Base-by-base conservation (phyloP, 2,113 vertebrate genomes). In the Cheirogaleus medius region DNA sequence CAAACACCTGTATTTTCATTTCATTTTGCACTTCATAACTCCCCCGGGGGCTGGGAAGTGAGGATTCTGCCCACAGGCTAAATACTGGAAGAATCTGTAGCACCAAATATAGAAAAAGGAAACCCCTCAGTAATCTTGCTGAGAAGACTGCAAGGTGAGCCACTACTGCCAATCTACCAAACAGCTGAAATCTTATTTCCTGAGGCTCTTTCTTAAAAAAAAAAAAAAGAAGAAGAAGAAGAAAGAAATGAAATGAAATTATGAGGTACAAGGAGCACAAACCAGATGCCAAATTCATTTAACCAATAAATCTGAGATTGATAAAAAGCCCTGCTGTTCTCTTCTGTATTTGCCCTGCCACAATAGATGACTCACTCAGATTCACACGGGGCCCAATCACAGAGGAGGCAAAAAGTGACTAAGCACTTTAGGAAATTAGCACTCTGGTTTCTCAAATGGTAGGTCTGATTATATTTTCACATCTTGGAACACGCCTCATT, bases 391-490 rank as follows among this genome's bases (percentile, higher is more conserved):
- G 68, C 60, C 56, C 69, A 80, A 21, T n/a, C 84, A 87, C 80
- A 90, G 77, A 86, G 91, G 80, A 94, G 88, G 90, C 58, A 29
- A 71, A 69, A 91, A 90, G 71, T 97, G 97, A 98, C 78, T 64
- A 76, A 98, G 90, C 82, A 69, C 52, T 87, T 91, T 29, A 90
- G 94, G 77, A 97, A 97, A 97, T 1, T 3, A 97, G 91, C 94
- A 68, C 87, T 97, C 87, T 0, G 0, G 34, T 96, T 97, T 83
- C 94, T 96, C 80, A 94, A 64, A 74, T 34, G 1, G 66, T 87
- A 76, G 39, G 32, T 81, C n/a, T 49, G 73, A 87, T 58, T 2
- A 0, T 47, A 71, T 87, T 89, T 95, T 96, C 54, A 39, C 84
- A 56, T n/a, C 82, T 87, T 91, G n/a, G 44, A 69, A 69, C 18